Evolutionary conservation across 2,797 vertebrate genomes (phyloP).

Genomic region (Coendou prehensilis): DNA sequence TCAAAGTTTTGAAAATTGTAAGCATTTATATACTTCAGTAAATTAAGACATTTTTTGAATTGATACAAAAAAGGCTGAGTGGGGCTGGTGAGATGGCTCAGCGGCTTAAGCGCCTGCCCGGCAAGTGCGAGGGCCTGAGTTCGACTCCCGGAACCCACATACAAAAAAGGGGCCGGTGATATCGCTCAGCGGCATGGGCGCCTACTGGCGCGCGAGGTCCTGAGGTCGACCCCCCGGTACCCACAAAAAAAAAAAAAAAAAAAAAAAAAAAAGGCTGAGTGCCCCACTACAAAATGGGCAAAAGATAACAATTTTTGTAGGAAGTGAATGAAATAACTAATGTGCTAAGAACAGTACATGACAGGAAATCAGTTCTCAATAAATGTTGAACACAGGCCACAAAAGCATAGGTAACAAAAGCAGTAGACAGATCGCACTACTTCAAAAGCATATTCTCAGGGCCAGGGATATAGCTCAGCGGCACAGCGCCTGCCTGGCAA

Average conservation of each 20-base stretch:
- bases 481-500: no score
- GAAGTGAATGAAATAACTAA: not conserved
- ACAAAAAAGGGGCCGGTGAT: no score
- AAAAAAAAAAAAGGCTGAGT: not conserved
- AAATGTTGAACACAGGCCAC: not conserved
- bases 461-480: no score
- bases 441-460: not conserved
- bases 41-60: constrained; percentile 38
- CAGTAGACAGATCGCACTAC: not conserved
- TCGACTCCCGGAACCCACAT: no score
- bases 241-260: no score
- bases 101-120: no score
- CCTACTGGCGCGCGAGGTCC: no score
- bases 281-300: not conserved
- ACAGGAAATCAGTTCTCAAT: not conserved
- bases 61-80: not conserved
- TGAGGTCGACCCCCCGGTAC: no score
- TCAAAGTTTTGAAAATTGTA: not conserved
- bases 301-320: not conserved
- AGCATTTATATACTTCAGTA: not conserved
- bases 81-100: no score
- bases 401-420: not conserved
- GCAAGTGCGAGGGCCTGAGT: no score
- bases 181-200: no score
- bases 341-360: not conserved